Evolutionary conservation across 2,888 invertebrate genomes (phyloP).

Genomic region (Oegoconia quadripuncta): DNA sequence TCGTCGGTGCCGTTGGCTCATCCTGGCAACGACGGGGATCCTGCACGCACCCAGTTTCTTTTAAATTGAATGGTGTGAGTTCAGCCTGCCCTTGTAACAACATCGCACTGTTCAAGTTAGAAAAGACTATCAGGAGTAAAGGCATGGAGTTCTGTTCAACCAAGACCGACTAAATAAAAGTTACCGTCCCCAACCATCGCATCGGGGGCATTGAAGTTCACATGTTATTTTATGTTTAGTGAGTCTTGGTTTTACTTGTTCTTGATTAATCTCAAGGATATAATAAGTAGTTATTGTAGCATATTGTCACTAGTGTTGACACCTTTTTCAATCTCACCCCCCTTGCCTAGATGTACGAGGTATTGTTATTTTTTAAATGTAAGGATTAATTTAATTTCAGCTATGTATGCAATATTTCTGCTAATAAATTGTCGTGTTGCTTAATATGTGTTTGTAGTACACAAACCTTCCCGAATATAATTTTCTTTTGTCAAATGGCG

Average conservation of each 20-base stretch:
- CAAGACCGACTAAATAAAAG: conserved; percentile 79
- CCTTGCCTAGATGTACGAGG: conserved; percentile 38
- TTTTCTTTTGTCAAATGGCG: no score
- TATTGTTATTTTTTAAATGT: conserved; percentile 24
- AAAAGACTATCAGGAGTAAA: conserved; percentile 76
- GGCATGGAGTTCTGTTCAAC: conserved; percentile 79
- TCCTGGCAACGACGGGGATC: conserved; percentile 54
- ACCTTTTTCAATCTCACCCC: conserved; percentile 24
- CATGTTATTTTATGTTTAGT: conserved; percentile 73
- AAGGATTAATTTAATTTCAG: conserved; percentile 37
- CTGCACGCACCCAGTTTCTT: conserved; percentile 75
- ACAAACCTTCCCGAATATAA: neutral
- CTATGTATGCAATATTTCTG: conserved; percentile 60
- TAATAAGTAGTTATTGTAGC: conserved; percentile 22
- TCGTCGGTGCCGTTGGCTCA: conserved; percentile 47
- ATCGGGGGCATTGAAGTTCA: conserved; percentile 50
- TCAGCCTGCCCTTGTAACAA: conserved; percentile 63
- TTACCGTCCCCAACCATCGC: conserved; percentile 47
- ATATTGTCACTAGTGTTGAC: conserved; percentile 26
- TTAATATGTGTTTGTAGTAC: conserved; percentile 33
- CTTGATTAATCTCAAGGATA: conserved; percentile 51
- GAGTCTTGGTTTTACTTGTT: conserved; percentile 78
- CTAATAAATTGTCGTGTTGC: conserved; percentile 71
- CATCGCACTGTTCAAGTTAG: conserved; percentile 77
- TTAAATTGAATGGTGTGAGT: conserved; percentile 77